phyloP scores from a whole-genome alignment of 2,888 invertebrate species.

The Eupithecia insigniata region DNA sequence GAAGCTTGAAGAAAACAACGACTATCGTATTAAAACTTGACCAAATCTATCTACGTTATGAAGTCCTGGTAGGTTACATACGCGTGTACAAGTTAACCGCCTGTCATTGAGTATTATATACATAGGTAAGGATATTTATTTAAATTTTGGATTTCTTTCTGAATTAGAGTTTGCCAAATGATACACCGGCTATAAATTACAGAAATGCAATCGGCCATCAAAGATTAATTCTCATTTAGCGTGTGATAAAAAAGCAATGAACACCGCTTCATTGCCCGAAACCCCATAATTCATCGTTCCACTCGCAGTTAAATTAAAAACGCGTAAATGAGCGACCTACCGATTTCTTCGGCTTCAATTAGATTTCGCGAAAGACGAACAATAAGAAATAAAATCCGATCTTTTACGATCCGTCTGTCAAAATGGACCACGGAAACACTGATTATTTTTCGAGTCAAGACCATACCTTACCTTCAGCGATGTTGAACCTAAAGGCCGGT shows the following conservation, averaged over 20 bases:
- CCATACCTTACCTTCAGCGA: not conserved
- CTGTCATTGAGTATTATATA: too few species aligned
- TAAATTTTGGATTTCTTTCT: not conserved
- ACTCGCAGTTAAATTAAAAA: slow-evolving; percentile 78
- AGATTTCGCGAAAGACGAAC: slow-evolving; percentile 82
- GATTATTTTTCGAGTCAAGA: slow-evolving; percentile 43
- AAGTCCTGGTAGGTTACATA: too few species aligned
- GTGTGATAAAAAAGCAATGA: slow-evolving; percentile 75
- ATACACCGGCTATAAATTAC: not conserved
- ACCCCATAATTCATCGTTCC: slow-evolving; percentile 71
- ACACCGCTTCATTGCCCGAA: slow-evolving; percentile 64
- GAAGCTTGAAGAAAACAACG: slow-evolving; percentile 18
- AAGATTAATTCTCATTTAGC: slow-evolving; percentile 53
- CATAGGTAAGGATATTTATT: not conserved
- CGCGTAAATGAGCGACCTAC: slow-evolving; percentile 69
- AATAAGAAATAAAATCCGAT: slow-evolving; percentile 82
- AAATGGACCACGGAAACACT: slow-evolving; percentile 44
- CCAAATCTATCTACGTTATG: too few species aligned
- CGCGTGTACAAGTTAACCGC: not conserved
- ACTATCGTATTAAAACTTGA: not conserved
- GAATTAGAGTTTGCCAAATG: slow-evolving; percentile 6
- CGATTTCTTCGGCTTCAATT: slow-evolving; percentile 70
- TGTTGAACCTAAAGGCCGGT: slow-evolving; percentile 8
- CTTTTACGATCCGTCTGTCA: slow-evolving; percentile 80
- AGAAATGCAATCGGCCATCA: slow-evolving; percentile 11